phyloP scores from a whole-genome alignment of 2,113 vertebrate species.

The Paradoxurus hermaphroditus region DNA sequence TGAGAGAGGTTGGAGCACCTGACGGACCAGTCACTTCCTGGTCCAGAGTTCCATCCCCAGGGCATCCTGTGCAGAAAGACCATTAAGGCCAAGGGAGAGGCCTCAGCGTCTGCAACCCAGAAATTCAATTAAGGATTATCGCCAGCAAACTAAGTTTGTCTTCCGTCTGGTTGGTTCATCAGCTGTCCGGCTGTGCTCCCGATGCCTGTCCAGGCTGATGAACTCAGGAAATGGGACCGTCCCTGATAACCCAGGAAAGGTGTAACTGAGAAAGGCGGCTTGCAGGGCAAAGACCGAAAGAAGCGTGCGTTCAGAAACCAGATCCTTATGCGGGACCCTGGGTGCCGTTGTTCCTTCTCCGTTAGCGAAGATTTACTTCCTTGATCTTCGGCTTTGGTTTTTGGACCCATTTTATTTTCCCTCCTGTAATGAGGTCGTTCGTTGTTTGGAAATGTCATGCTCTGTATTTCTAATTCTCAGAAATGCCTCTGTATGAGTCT shows the following conservation, averaged over 20 bases:
- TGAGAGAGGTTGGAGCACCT: neutral
- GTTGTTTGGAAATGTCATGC: constrained; percentile 48
- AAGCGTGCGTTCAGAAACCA: neutral
- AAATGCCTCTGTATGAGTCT: constrained; percentile 47
- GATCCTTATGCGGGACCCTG: neutral
- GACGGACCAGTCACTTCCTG: neutral
- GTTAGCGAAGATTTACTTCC: neutral
- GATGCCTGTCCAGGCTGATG: neutral
- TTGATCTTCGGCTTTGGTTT: neutral
- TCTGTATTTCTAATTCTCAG: constrained; percentile 61
- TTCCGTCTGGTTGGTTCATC: neutral
- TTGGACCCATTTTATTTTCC: constrained; percentile 13
- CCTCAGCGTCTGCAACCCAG: neutral
- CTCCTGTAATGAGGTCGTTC: constrained; percentile 37
- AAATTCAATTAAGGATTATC: neutral
- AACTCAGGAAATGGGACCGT: neutral
- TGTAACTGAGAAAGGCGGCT: neutral
- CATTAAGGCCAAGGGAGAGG: accelerated
- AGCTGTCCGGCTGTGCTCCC: neutral
- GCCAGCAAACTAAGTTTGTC: neutral
- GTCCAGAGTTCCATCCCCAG: neutral
- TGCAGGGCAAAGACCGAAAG: neutral
- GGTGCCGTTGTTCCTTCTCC: neutral
- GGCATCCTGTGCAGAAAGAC: neutral
- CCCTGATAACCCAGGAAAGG: neutral